Evolutionary conservation across 1,140 invertebrate genomes (phyloP), one percentile per base, ranked within the genome.

Genomic region (Bombus huntii): DNA sequence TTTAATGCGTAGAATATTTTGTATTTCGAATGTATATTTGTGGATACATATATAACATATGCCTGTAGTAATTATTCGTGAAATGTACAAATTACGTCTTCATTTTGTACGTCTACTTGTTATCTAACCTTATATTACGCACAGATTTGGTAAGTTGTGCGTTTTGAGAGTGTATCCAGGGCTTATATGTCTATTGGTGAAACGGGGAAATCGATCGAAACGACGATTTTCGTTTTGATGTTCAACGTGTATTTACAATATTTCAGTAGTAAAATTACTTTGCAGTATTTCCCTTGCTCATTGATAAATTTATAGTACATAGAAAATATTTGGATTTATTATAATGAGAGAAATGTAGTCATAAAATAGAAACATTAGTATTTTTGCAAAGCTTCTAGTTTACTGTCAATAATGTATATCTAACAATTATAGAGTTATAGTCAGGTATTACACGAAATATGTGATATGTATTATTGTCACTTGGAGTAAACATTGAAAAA

Each of bases 1-100:
- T 62, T 47, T 4, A 25, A 39, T 81, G 85, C 22, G 22, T 42
- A 68, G 25, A 66, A 10, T 6, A 57, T 59, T 57, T 68, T 82
- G 47, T 25, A 57, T 53, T 71, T 53, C 28, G 66, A 76, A 31
- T 28, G 78, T 87, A 79, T 76, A 72, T 81, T 78, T 71, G 85
- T 39, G 47, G 6, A 10, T 65, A 57, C 44, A 34, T 70, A 22
- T 81, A 31, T 66, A 25, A 59, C 53, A 76, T 74, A 74, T 53
- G 72, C 13, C 34, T 44, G 34, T n/a, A 70, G 25, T 13, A 22
- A 44, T 34, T 22, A 59, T 70, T 59, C 42, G 31, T 13, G 28
- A 31, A 76, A 85, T 66, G 83, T 34, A 81, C 59, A 84, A 70
- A 88, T 88, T 72, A 65, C 57, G 65, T 77, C 31, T 77, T 62